These are phyloP conservation scores for Heliconius nattereri DNA, from an alignment of 1,140 invertebrate genomes.

Conservation along the genomic window DNA sequence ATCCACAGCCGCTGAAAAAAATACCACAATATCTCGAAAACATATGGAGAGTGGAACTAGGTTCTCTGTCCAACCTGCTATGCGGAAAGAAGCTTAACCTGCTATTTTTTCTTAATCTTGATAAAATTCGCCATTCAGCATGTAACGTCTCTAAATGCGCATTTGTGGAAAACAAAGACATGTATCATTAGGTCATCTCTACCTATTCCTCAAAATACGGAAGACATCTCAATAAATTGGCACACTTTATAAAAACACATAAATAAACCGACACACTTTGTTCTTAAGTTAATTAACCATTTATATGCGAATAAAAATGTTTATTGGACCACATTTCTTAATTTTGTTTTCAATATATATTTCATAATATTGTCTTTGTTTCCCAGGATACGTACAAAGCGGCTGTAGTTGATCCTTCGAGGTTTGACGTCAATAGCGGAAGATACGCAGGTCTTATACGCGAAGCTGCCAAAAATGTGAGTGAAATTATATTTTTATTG, in stretches of 20 bases:
- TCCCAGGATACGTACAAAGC: conserved; percentile 52
- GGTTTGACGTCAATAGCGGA: conserved; percentile 9
- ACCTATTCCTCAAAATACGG: neutral
- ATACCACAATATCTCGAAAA: no score
- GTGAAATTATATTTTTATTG: conserved; percentile 18
- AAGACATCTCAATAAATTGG: neutral
- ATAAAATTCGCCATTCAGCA: no score
- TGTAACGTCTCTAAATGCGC: no score
- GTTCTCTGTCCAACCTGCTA: no score
- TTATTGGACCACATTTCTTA: neutral
- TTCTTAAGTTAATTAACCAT: neutral
- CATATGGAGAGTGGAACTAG: no score
- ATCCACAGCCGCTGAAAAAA: no score
- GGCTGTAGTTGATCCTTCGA: conserved; percentile 33
- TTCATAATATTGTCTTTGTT: neutral
- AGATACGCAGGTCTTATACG: conserved; percentile 41
- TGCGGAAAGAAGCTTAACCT: no score
- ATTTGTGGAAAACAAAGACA: no score
- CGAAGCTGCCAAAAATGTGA: conserved; percentile 51
- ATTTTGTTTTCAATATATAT: neutral
- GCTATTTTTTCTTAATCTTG: no score
- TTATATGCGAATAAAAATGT: neutral
- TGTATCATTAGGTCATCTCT: neutral
- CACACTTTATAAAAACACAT: neutral
- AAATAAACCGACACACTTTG: neutral